Percentiles rank a stretch among this genome's conserved stretches.
Conservation (phyloP, 1,140 invertebrate genomes). For the Drosophila aff. region DNA sequence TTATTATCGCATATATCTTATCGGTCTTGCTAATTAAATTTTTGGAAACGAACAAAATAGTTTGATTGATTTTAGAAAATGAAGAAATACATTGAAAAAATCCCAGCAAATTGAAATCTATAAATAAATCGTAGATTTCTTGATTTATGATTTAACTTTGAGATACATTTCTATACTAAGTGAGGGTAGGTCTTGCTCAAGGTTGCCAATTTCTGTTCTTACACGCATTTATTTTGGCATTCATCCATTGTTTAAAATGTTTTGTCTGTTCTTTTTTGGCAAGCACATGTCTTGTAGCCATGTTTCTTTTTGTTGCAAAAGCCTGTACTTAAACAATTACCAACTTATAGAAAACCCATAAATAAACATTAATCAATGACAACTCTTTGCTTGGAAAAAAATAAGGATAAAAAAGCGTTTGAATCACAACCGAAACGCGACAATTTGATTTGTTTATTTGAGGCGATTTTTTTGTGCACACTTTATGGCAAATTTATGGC, state of each 20-base stretch:
- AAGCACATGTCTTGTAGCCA: conserved; percentile 33
- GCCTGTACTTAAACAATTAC: conserved; percentile 32
- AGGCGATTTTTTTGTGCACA: conserved; percentile 55
- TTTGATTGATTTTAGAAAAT: conserved; percentile 26
- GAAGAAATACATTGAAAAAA: neutral
- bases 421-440: conserved; percentile 46
- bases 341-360: conserved; percentile 12
- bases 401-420: neutral
- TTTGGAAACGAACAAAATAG: neutral
- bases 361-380: conserved; percentile 71
- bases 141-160: neutral
- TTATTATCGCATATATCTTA: conserved; percentile 34
- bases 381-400: conserved; percentile 10
- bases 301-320: conserved; percentile 33
- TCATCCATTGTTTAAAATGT: conserved; percentile 54
- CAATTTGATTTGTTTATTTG: conserved; percentile 83
- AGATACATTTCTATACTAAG: conserved; percentile 5
- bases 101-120: conserved; percentile 21
- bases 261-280: conserved; percentile 48
- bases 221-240: conserved; percentile 64
- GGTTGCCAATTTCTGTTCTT: conserved; percentile 32
- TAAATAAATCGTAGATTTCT: neutral
- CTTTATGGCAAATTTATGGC: conserved; percentile 78
- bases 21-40: conserved; percentile 38
- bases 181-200: conserved; percentile 23